These are phyloP conservation scores for Gambusia affinis DNA, from an alignment of 2,113 vertebrate genomes.

Conservation along the genomic window DNA sequence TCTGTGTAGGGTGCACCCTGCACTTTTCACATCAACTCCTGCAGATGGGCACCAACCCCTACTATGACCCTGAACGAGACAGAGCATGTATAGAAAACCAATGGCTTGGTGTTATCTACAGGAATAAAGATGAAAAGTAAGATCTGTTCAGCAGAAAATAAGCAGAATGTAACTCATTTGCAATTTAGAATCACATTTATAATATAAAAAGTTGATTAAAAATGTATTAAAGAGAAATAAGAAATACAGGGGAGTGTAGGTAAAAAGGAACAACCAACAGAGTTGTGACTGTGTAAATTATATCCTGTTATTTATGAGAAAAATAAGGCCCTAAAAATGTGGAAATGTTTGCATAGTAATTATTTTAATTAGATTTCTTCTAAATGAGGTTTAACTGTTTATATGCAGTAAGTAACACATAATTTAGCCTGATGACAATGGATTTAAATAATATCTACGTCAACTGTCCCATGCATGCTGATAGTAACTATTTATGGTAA, in stretches of 20 bases:
- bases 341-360: conserved; percentile 18
- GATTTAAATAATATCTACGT: conserved; percentile 38
- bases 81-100: not conserved
- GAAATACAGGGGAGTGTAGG: conserved; percentile 9
- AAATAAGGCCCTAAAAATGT: conserved; percentile 30
- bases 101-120: not conserved
- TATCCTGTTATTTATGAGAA: conserved; percentile 47
- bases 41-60: not conserved
- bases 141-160: conserved; percentile 7
- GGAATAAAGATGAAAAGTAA: not conserved
- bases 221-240: conserved; percentile 23
- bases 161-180: not conserved
- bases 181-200: conserved; percentile 2
- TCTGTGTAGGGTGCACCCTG: not conserved
- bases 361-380: not conserved
- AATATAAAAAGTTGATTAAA: conserved; percentile 29
- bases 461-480: conserved; percentile 34
- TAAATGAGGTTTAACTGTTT: not conserved
- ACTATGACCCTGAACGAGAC: not conserved
- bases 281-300: conserved; percentile 40
- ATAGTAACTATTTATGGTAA: conserved; percentile 66
- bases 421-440: conserved; percentile 39
- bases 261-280: conserved; percentile 24
- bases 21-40: not conserved
- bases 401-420: conserved; percentile 23